Conservation (phyloP, 1,140 invertebrate genomes). For the Drosophila asahinai region DNA sequence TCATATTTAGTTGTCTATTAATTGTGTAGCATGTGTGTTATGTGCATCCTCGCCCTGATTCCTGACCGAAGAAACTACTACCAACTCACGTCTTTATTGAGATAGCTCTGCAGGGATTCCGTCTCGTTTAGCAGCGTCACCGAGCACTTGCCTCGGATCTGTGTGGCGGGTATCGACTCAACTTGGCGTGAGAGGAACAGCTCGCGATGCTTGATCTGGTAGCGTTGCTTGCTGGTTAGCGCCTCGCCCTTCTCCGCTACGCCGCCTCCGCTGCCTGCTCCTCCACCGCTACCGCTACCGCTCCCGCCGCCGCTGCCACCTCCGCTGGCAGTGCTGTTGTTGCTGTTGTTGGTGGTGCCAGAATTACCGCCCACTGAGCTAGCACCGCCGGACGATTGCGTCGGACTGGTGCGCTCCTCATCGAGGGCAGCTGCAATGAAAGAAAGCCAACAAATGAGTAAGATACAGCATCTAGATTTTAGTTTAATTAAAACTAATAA, state of each 20-base stretch:
- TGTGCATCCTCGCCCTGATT: neutral
- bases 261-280: conserved; percentile 49
- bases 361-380: conserved; percentile 53
- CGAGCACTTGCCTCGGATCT: conserved; percentile 99
- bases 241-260: conserved; percentile 74
- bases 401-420: conserved; percentile 85
- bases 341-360: conserved; percentile 57
- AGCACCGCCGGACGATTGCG: conserved; percentile 84
- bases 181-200: conserved; percentile 99
- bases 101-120: conserved; percentile 97
- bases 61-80: conserved; percentile 1
- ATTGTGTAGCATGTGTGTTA: neutral
- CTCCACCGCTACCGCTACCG: neutral
- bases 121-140: conserved; percentile 99
- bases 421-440: conserved; percentile 85
- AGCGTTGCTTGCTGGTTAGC: conserved; percentile 91
- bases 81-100: conserved; percentile 96
- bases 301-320: conserved; percentile 54
- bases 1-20: neutral
- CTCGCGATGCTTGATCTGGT: conserved; percentile 98
- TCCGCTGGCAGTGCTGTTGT: conserved; percentile 56
- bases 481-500: neutral
- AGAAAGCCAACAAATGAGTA: neutral
- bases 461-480: neutral
- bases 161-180: conserved; percentile 98